Evolutionary conservation across 2,113 vertebrate species (phyloP).

Genomic region (Dipodomys spectabilis): DNA sequence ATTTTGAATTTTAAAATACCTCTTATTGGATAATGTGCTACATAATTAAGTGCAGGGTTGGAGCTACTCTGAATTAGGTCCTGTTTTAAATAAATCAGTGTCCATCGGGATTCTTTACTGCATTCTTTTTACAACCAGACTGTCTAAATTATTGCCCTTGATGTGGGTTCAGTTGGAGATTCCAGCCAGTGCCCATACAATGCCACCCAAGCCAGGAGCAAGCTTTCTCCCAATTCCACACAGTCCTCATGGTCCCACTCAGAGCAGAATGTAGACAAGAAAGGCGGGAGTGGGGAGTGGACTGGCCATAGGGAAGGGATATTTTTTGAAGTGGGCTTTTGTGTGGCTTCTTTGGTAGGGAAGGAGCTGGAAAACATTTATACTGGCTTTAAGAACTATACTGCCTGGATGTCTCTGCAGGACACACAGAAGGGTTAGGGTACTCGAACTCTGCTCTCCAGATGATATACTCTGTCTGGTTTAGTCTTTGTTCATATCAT

Average conservation of each 20-base stretch:
- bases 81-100: neutral
- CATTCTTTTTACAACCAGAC: neutral
- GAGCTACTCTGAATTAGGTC: conserved; percentile 2
- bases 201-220: neutral
- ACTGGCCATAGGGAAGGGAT: neutral
- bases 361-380: neutral
- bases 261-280: neutral
- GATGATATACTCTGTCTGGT: no score
- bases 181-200: neutral
- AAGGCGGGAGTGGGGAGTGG: neutral
- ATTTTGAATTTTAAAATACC: neutral
- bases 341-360: neutral
- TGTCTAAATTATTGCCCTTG: neutral
- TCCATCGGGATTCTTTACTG: neutral
- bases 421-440: neutral
- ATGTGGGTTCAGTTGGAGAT: neutral
- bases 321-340: neutral
- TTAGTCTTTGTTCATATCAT: neutral
- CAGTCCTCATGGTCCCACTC: neutral
- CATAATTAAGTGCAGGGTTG: conserved; percentile 15
- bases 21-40: conserved; percentile 11
- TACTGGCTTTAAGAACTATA: neutral
- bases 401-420: neutral
- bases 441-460: no score
- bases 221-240: neutral